Conservation (phyloP, 2,888 invertebrate genomes). For the Automeris io region DNA sequence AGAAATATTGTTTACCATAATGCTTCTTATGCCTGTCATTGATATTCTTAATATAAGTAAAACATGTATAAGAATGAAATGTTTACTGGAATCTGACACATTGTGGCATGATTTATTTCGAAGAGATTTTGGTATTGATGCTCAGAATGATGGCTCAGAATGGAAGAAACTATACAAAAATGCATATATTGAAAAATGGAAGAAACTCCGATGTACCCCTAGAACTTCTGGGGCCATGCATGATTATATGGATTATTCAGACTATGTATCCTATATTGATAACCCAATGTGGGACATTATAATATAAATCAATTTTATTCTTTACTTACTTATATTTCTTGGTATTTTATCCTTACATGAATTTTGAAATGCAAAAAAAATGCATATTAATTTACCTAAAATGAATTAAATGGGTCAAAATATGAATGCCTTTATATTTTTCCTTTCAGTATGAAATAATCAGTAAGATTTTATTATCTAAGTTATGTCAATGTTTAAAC, state of each 20-base stretch:
- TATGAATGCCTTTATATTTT: too few relatives aligned
- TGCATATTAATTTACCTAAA: too few relatives aligned
- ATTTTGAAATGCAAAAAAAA: too few relatives aligned
- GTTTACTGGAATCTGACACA: slow-evolving; percentile 36
- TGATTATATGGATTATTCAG: slow-evolving; percentile 53
- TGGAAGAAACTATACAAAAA: slow-evolving; percentile 49
- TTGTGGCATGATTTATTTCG: slow-evolving; percentile 54
- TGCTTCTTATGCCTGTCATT: slow-evolving; percentile 35
- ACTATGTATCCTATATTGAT: slow-evolving; percentile 53
- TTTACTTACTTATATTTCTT: too few relatives aligned
- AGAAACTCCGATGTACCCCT: slow-evolving; percentile 17
- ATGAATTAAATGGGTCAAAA: too few relatives aligned
- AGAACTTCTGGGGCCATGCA: slow-evolving; percentile 38
- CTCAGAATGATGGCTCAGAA: slow-evolving; percentile 21
- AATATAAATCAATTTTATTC: too few relatives aligned
- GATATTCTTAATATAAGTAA: slow-evolving; percentile 46
- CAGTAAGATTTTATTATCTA: too few relatives aligned
- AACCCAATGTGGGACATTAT: slow-evolving; percentile 55
- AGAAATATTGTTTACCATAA: slow-evolving; percentile 51
- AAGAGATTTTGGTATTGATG: slow-evolving; percentile 41
- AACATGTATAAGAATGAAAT: slow-evolving; percentile 45
- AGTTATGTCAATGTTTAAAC: too few relatives aligned
- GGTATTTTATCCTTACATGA: too few relatives aligned
- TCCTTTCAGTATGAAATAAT: too few relatives aligned
- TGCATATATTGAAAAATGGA: slow-evolving; percentile 26